Base-by-base conservation (phyloP, 2,888 invertebrate species). In the Pseudococcus longispinus region DNA sequence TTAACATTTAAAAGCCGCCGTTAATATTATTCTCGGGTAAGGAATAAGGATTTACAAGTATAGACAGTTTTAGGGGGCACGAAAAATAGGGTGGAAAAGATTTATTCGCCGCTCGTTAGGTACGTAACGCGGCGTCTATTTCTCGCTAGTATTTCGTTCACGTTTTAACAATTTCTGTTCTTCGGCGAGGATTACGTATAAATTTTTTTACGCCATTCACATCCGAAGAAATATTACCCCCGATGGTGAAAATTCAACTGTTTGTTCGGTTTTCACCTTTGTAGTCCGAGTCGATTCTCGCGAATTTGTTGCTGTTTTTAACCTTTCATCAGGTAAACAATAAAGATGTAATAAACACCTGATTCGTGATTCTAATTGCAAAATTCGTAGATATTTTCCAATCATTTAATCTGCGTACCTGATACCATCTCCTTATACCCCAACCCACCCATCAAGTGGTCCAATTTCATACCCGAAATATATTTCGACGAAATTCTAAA, bases 1-100 rank as follows among this genome's bases (percentile, higher is more conserved):
- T 80, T 80, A 80, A 80, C 77, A 42, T 80, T 80, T 80, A 80
- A 80, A 80, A 37, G 77, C 42, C 77, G 77, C 37, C 77, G 37
- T 74, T 74, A 18, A 80, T 37, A 37, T 80, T 80, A 80, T 80
- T 80, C 42, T 80, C 20, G 9, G 77, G 32, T 74, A 74, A 74
- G 20, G 32, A 37, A 26, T 37, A 15, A 37, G 74, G 20, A 20
- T 80, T 42, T 42, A 42, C 42, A 42, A 42, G 42, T 80, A 80
- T 80, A 80, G 77, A 42, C 77, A 80, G 77, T 80, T 80, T 37
- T 9, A 42, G 37, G 37, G 37, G 42, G 23, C 77, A 23, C 42
- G 77, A 80, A 80, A 80, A 80, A 80, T 42, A 42, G 77, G 77
- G 32, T 80, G 77, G 20, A 70, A 70, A 70, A 80, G 77, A 80